Evolutionary conservation across 2,113 vertebrate genomes (phyloP).

Genomic region (Lamprologus callipterus): DNA sequence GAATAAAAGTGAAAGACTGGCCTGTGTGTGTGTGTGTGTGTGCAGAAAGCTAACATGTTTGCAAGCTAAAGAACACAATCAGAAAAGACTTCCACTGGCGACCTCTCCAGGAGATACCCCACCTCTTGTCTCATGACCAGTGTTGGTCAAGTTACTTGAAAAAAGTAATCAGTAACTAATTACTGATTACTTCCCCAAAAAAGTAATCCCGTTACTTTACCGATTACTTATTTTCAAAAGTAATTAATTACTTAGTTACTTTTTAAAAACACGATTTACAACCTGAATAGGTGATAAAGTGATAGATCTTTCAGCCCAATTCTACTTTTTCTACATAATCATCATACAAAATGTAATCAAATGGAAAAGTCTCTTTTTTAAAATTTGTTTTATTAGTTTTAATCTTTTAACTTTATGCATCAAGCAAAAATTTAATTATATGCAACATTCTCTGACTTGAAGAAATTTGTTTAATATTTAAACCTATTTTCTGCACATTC

Average conservation of each 20-base stretch:
- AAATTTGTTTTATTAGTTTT: too few species aligned
- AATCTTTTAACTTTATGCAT: too few species aligned
- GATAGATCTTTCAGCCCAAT: too few species aligned
- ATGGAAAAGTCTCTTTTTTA: too few species aligned
- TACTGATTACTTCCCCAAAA: accelerated
- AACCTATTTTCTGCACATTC: too few species aligned
- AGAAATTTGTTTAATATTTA: accelerated
- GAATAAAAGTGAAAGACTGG: background rate
- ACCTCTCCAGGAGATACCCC: background rate
- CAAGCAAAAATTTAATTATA: accelerated
- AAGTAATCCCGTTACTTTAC: too few species aligned
- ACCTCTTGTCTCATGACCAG: background rate
- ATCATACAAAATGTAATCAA: too few species aligned
- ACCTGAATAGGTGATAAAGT: accelerated
- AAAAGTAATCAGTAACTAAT: too few species aligned
- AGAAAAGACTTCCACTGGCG: background rate
- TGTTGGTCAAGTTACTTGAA: too few species aligned
- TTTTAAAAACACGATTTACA: accelerated
- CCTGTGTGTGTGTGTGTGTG: background rate
- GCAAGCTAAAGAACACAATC: background rate
- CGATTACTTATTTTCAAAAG: too few species aligned
- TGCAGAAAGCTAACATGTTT: background rate
- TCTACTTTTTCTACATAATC: accelerated
- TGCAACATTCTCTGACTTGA: accelerated
- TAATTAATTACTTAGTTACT: too few species aligned